A percentile compares a stretch with the other conserved stretches of the same genome.
These are phyloP conservation scores for Euspilapteryx auroguttella DNA, from an alignment of 2,888 invertebrate species.

Conservation along the genomic window DNA sequence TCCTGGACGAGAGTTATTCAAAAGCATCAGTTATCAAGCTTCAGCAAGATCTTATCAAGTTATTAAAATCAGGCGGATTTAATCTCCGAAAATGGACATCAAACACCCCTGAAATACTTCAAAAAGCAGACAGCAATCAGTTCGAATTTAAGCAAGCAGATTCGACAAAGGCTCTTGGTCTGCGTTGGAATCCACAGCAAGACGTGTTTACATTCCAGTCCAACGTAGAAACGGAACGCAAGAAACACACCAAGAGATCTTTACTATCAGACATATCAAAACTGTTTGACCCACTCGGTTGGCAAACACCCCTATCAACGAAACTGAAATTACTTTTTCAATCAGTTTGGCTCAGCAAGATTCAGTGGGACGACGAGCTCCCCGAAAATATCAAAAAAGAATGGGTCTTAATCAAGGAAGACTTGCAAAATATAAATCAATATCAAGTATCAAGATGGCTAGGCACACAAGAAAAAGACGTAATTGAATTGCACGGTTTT, in stretches of 20 bases:
- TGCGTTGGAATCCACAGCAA: conserved; percentile 1
- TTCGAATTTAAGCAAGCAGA: conserved; percentile 2
- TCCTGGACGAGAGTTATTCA: conserved; percentile 1
- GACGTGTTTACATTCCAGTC: conserved; percentile 1
- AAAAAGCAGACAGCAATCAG: no score
- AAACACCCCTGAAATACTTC: conserved; percentile 4
- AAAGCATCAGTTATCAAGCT: conserved; percentile 3
- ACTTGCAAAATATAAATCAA: conserved; percentile 2
- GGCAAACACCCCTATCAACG: conserved; percentile 2
- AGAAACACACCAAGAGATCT: conserved; percentile 1
- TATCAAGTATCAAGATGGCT: conserved; percentile 1
- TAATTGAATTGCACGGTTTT: background rate
- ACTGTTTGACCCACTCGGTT: conserved; percentile 4
- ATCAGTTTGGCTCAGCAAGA: conserved; percentile 1
- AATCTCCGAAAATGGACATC: conserved; percentile 8
- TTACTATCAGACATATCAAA: no score
- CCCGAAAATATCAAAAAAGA: background rate
- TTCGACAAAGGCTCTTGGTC: background rate
- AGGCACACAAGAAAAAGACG: background rate
- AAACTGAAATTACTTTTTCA: conserved; percentile 4
- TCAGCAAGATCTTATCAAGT: conserved; percentile 4
- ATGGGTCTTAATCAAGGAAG: conserved; percentile 1
- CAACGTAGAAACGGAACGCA: background rate
- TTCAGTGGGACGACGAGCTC: conserved; percentile 4
- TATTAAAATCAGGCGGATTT: conserved; percentile 7